Percentiles rank a stretch among this genome's conserved stretches.
phyloP scores from a whole-genome alignment of 1,140 invertebrate genomes.

The Saccostrea glomerata region DNA sequence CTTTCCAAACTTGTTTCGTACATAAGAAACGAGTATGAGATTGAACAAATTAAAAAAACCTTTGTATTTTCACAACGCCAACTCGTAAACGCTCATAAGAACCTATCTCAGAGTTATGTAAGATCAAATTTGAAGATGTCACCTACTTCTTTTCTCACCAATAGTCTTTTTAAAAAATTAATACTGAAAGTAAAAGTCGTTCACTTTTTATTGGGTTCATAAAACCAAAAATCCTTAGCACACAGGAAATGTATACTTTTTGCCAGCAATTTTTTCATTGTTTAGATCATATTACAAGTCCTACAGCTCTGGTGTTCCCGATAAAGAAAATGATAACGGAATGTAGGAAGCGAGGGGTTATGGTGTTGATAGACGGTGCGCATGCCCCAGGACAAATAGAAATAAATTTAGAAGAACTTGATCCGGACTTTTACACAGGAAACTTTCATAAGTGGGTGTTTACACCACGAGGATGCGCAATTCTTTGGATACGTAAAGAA shows the following conservation, averaged over 20 bases:
- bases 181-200: too few species aligned
- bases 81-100: too few species aligned
- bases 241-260: neutral
- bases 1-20: too few species aligned
- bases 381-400: conserved; percentile 66
- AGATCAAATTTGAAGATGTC: too few species aligned
- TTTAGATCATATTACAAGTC: conserved; percentile 67
- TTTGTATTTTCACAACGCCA: too few species aligned
- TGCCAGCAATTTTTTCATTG: neutral
- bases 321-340: conserved; percentile 59
- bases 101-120: too few species aligned
- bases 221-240: neutral
- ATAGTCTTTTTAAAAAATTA: too few species aligned
- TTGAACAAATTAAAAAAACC: too few species aligned
- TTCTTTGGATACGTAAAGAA: conserved; percentile 63
- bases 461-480: conserved; percentile 64
- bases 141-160: too few species aligned
- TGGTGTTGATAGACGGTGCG: conserved; percentile 69
- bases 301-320: conserved; percentile 62
- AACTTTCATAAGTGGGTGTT: conserved; percentile 67
- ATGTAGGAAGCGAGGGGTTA: conserved; percentile 60
- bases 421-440: conserved; percentile 68
- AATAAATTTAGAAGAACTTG: conserved; percentile 64
- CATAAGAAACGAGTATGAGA: too few species aligned
- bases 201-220: too few species aligned